These are phyloP conservation scores for Phenganax marumi DNA, from an alignment of 92 coral and sea anemone genomes.

Conservation along the genomic window DNA sequence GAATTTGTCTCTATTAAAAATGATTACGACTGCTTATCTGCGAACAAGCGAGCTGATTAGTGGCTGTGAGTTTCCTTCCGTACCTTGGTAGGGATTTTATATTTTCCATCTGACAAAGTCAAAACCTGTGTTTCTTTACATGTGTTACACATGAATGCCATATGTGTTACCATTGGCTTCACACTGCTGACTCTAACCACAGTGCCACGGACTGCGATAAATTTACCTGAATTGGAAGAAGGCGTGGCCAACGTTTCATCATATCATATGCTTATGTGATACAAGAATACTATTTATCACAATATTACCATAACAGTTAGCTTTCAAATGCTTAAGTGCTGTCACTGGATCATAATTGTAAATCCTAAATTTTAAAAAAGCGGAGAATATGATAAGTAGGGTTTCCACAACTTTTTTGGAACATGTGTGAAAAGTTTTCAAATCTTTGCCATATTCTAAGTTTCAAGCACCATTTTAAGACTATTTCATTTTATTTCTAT, in stretches of 20 bases:
- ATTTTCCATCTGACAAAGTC: constrained; percentile 81
- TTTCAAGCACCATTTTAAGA: not conserved
- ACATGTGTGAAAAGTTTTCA: not conserved
- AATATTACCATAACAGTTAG: constrained; percentile 79
- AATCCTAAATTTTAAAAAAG: constrained; percentile 52
- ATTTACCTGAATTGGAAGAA: constrained; percentile 66
- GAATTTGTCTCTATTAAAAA: not conserved
- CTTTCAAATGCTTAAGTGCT: constrained; percentile 80
- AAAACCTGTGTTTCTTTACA: constrained; percentile 79
- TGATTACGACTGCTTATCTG: not conserved
- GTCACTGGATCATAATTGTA: constrained; percentile 81
- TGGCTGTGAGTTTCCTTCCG: not conserved
- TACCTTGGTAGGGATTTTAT: constrained; percentile 85
- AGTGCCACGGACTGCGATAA: constrained; percentile 94
- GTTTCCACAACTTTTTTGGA: not conserved
- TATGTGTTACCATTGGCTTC: constrained; percentile 86
- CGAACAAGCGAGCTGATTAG: not conserved
- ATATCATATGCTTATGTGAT: not conserved
- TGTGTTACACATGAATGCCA: constrained; percentile 90
- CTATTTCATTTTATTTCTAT: too few relatives aligned
- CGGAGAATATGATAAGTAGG: not conserved
- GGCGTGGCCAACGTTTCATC: not conserved
- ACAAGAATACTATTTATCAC: not conserved
- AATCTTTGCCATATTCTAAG: not conserved
- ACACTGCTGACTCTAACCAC: constrained; percentile 92